phyloP scores from a whole-genome alignment of 2,888 invertebrate genomes.

The Lamellibrachia satsuma region DNA sequence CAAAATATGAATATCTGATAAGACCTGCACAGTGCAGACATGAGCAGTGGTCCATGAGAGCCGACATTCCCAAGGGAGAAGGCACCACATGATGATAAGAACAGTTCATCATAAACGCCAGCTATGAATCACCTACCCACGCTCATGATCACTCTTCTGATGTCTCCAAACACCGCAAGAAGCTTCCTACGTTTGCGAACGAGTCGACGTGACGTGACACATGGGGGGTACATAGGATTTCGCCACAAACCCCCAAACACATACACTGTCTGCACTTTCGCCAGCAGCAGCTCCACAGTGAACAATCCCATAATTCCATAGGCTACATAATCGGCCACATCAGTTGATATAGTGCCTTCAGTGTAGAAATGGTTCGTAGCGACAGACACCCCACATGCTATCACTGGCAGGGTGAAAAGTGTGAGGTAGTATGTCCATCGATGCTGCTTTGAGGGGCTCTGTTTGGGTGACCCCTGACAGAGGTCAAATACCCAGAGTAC shows the following conservation, averaged over 20 bases:
- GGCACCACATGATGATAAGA: too few species aligned
- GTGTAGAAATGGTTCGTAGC: conserved; percentile 48
- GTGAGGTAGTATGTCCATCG: neutral
- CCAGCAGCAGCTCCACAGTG: conserved; percentile 52
- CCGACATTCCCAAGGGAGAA: too few species aligned
- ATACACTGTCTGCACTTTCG: conserved; percentile 57
- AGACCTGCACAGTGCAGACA: too few species aligned
- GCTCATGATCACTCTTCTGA: conserved; percentile 51
- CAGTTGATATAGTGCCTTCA: conserved; percentile 34
- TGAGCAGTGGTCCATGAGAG: too few species aligned
- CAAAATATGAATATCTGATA: too few species aligned
- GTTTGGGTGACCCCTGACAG: neutral
- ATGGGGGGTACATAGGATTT: conserved; percentile 54
- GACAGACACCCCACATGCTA: conserved; percentile 44
- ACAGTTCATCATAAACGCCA: too few species aligned
- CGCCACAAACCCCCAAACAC: conserved; percentile 54
- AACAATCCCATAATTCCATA: conserved; percentile 55
- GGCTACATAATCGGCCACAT: conserved; percentile 47
- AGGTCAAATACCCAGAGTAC: conserved; percentile 35
- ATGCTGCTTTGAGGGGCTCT: neutral
- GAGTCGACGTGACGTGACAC: conserved; percentile 39
- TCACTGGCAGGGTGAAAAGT: neutral
- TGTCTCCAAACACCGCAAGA: conserved; percentile 49
- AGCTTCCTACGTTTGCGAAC: conserved; percentile 46
- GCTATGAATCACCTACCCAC: conserved; percentile 48